Percentiles rank a stretch among this genome's conserved stretches.
These are phyloP conservation scores for Candidula unifasciata DNA, from an alignment of 2,888 invertebrate species.

Conservation along the genomic window DNA sequence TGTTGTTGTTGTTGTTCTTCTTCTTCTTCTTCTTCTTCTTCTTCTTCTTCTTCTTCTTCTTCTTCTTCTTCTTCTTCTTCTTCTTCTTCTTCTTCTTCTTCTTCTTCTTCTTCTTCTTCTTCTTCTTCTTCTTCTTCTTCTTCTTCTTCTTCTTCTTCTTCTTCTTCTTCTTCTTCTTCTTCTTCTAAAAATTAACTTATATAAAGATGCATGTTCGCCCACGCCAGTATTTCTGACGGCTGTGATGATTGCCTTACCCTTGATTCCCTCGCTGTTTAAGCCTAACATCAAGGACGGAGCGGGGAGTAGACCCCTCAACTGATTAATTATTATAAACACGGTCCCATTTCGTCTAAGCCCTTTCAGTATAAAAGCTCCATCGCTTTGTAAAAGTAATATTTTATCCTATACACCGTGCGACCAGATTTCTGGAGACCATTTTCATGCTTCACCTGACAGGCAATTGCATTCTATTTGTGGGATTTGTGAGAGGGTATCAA, in stretches of 20 bases:
- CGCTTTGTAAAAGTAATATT: background rate
- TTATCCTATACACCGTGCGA: constrained; percentile 6
- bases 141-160: background rate
- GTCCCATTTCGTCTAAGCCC: too few relatives aligned
- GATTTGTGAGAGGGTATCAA: too few relatives aligned
- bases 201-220: too few relatives aligned
- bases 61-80: background rate
- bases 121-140: too few relatives aligned
- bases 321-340: too few relatives aligned
- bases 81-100: background rate
- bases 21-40: background rate
- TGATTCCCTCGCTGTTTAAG: too few relatives aligned
- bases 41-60: too few relatives aligned
- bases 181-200: too few relatives aligned
- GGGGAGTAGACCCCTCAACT: too few relatives aligned
- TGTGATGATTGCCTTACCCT: too few relatives aligned
- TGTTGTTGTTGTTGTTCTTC: background rate
- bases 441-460: constrained; percentile 22
- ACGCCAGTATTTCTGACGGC: too few relatives aligned
- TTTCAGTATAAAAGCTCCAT: background rate
- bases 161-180: constrained; percentile 1
- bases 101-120: background rate
- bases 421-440: constrained; percentile 20
- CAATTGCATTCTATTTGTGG: background rate
- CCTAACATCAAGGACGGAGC: too few relatives aligned